Base-by-base conservation (phyloP, 2,888 invertebrate genomes). In the Scaptomyza polygonia region DNA sequence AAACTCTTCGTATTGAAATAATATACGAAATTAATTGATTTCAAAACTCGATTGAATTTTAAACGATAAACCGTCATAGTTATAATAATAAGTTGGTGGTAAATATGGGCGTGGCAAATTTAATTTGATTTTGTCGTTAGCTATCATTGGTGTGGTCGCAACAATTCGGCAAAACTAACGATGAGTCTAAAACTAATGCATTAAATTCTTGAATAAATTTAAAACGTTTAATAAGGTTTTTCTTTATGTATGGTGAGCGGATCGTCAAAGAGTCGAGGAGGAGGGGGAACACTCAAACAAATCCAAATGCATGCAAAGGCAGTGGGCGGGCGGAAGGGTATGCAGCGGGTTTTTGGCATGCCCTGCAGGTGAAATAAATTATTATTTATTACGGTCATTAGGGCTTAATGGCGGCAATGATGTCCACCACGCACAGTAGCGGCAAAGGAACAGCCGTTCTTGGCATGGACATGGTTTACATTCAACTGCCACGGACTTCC, bases 301-400 rank as follows among this genome's bases (percentile, higher is more conserved):
- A 32, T 32, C 32, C 18, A 16, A 18, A n/a, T 32, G 48, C 11
- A 48, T 48, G 6, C 48, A 8, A 39, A 32, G 32, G 9, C 29
- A 8, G 21, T 5, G n/a, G 27, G n/a, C 8, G 12, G 29, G 29
- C 5, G 18, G 14, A 36, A 36, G 36, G 39, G 39, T 9, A 39
- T 30, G 42, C 55, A 47, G 59, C 30, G 58, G 55, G 43, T 54
- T 69, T 53, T 64, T 62, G 47, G 39, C 56, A 43, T 62, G 73
- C 71, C 84, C 83, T 83, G 87, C 85, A 85, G 85, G 85, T 85
- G 81, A 85, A 85, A 85, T 85, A 85, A 88, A 85, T 88, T 85
- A 85, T 85, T 85, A 85, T 85, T 85, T 88, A 85, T 85, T 84
- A 86, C 81, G 86, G 85, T 85, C 85, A 85, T 85, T 85, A 85